Conservation (phyloP, 2,113 vertebrate species). For the Garra rufa region DNA sequence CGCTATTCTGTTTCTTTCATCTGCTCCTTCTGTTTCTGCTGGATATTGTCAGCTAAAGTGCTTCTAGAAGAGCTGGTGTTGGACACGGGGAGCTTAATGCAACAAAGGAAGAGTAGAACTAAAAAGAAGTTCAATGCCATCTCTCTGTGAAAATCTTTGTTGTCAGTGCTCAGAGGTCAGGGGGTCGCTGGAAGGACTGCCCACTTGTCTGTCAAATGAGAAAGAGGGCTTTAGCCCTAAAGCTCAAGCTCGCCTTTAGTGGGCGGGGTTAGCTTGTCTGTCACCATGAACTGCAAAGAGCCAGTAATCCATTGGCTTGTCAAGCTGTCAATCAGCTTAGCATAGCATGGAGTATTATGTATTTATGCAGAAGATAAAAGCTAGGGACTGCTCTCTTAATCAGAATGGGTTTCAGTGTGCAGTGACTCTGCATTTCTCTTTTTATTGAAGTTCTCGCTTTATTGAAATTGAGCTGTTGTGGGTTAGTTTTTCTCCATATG, state of each 20-base stretch:
- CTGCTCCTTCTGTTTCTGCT: constrained; percentile 35
- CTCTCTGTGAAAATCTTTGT: constrained; percentile 48
- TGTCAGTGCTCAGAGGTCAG: constrained; percentile 65
- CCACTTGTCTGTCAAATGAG: constrained; percentile 74
- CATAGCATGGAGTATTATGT: constrained; percentile 53
- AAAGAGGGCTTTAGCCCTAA: constrained; percentile 63
- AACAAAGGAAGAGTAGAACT: constrained; percentile 26
- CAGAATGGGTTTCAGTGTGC: constrained; percentile 26
- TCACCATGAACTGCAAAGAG: constrained; percentile 65
- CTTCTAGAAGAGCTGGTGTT: constrained; percentile 9
- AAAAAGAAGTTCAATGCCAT: constrained; percentile 23
- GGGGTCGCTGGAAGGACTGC: constrained; percentile 67
- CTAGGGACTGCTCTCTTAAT: constrained; percentile 51
- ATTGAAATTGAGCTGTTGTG: constrained; percentile 19
- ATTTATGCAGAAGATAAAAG: constrained; percentile 49
- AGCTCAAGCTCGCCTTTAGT: constrained; percentile 59
- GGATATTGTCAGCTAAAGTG: constrained; percentile 39
- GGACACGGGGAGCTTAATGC: constrained; percentile 10
- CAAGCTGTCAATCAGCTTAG: constrained; percentile 70
- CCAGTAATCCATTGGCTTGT: constrained; percentile 72
- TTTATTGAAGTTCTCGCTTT: neutral
- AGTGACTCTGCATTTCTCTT: constrained; percentile 15
- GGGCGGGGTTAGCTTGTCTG: constrained; percentile 66
- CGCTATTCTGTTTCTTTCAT: constrained; percentile 31
- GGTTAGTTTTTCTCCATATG: constrained; percentile 35